A percentile compares a stretch with the other conserved stretches of the same genome.
These are phyloP conservation scores for Rhyacophila brunnea DNA, from an alignment of 1,140 invertebrate genomes.

Conservation along the genomic window DNA sequence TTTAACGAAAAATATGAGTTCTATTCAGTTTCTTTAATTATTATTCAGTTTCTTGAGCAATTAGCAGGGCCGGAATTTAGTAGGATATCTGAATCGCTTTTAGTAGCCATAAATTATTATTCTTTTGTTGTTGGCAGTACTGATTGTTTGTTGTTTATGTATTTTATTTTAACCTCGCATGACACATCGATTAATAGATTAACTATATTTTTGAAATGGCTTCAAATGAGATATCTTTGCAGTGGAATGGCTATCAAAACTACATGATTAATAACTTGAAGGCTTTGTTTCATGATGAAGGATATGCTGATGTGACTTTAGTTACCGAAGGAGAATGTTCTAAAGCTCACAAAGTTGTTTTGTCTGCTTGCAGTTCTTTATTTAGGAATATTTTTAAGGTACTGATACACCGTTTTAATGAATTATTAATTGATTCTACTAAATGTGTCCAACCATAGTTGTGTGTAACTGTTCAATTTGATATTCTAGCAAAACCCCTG, in stretches of 20 bases:
- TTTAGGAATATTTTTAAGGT: conserved; percentile 58
- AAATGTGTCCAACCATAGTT: neutral
- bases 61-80: no score
- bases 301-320: conserved; percentile 69
- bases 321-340: conserved; percentile 67
- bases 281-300: conserved; percentile 63
- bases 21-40: no score
- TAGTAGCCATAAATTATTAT: no score
- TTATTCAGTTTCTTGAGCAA: no score
- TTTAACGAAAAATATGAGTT: no score
- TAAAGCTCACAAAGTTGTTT: conserved; percentile 70
- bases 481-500: conserved; percentile 63
- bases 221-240: conserved; percentile 62
- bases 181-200: no score
- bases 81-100: no score
- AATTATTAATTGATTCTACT: conserved; percentile 3
- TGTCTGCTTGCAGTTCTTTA: conserved; percentile 71
- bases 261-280: conserved; percentile 65
- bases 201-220: conserved; percentile 39
- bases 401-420: neutral
- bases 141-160: no score
- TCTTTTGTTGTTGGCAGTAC: no score
- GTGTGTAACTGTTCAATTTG: neutral
- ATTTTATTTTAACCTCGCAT: no score
- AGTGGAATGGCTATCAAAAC: conserved; percentile 67